Percentiles rank a stretch among this genome's conserved stretches.
Conservation (phyloP, 2,888 invertebrate genomes). For the Pandemis heparana region DNA sequence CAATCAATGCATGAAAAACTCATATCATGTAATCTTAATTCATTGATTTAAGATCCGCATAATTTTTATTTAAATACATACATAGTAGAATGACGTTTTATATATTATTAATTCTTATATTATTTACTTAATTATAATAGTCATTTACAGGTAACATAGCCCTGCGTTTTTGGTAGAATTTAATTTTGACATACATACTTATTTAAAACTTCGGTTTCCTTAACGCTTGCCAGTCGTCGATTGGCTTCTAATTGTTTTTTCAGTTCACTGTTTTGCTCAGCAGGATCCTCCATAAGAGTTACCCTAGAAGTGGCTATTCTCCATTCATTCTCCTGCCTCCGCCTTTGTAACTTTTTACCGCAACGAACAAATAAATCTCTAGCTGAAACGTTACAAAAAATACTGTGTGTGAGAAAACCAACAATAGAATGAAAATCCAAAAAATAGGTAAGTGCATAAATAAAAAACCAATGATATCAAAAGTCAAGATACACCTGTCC, state of each 20-base stretch:
- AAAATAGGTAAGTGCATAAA: too few species aligned
- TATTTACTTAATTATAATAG: too few species aligned
- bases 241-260: slow-evolving; percentile 86
- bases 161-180: too few species aligned
- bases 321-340: slow-evolving; percentile 88
- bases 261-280: slow-evolving; percentile 81
- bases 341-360: slow-evolving; percentile 87
- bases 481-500: too few species aligned
- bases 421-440: neutral
- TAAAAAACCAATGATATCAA: too few species aligned
- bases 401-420: neutral
- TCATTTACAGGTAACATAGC: too few species aligned
- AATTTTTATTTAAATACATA: too few species aligned
- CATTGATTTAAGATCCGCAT: too few species aligned
- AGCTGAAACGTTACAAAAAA: slow-evolving; percentile 66
- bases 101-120: too few species aligned
- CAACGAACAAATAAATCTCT: slow-evolving; percentile 88
- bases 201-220: slow-evolving; percentile 83
- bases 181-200: slow-evolving; percentile 72
- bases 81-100: too few species aligned
- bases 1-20: too few species aligned
- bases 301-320: slow-evolving; percentile 84
- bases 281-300: slow-evolving; percentile 85
- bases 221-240: slow-evolving; percentile 76
- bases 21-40: too few species aligned